phyloP scores from a whole-genome alignment of 2,797 vertebrate genomes.

The Ctenopoma multispine region DNA sequence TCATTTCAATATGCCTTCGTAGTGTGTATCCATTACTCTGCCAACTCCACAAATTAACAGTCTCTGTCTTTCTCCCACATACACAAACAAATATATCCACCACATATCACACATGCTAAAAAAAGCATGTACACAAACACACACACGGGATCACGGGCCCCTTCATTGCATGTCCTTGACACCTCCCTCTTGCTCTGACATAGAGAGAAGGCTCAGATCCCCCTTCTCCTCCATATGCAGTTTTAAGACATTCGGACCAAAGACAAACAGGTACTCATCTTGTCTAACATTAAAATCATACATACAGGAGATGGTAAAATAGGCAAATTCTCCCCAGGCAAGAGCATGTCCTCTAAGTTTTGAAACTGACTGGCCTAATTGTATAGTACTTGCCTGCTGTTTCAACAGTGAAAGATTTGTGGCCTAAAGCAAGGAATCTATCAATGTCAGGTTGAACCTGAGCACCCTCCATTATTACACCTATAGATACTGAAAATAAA shows the following conservation, averaged over 20 bases:
- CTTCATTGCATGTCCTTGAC: conserved; percentile 61
- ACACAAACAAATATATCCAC: conserved; percentile 48
- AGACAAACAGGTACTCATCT: conserved; percentile 13
- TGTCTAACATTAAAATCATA: conserved; percentile 44
- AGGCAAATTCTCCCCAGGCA: conserved; percentile 61
- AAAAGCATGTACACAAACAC: conserved; percentile 43
- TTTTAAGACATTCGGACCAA: conserved; percentile 43
- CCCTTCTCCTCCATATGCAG: conserved; percentile 25
- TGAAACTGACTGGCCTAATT: conserved; percentile 67
- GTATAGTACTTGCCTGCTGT: conserved; percentile 57
- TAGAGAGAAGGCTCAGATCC: conserved; percentile 19
- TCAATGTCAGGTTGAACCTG: conserved; percentile 71
- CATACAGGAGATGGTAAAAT: conserved; percentile 26
- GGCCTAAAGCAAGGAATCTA: conserved; percentile 65
- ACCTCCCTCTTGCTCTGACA: conserved; percentile 42
- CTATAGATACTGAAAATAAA: conserved; percentile 47
- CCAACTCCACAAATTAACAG: conserved; percentile 69
- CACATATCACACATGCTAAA: conserved; percentile 55
- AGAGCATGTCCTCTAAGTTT: conserved; percentile 68
- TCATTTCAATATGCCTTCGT: conserved; percentile 79
- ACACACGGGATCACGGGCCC: conserved; percentile 35
- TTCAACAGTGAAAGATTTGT: conserved; percentile 68
- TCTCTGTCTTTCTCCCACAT: conserved; percentile 19
- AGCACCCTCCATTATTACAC: conserved; percentile 53
- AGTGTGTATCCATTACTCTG: conserved; percentile 72